Evolutionary conservation across 2,888 invertebrate species (phyloP).

Genomic region (Aphodius sticticus): DNA sequence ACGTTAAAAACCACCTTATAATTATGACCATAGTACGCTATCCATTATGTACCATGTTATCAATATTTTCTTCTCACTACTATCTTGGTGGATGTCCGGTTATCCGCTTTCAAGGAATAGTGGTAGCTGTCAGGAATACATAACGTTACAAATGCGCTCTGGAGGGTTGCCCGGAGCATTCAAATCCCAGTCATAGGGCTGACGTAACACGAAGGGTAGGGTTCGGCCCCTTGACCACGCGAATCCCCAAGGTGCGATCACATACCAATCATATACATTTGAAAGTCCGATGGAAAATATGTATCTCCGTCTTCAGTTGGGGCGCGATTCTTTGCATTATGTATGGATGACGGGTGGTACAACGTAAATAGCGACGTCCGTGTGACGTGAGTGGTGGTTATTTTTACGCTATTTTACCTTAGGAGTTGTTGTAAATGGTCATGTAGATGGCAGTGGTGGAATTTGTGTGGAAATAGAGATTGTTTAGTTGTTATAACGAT

Average conservation of each 20-base stretch:
- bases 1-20: not conserved
- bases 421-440: too few relatives aligned
- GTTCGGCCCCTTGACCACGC: constrained; percentile 41
- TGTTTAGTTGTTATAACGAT: too few relatives aligned
- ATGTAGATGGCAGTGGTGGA: too few relatives aligned
- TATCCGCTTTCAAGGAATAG: constrained; percentile 28
- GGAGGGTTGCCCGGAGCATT: constrained; percentile 36
- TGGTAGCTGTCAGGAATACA: constrained; percentile 45
- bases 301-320: constrained; percentile 28
- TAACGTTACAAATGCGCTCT: constrained; percentile 37
- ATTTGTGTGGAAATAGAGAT: too few relatives aligned
- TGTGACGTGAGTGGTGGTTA: not conserved
- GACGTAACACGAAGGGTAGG: constrained; percentile 41
- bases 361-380: not conserved
- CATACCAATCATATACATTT: constrained; percentile 52
- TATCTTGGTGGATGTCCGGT: not conserved
- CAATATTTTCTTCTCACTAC: not conserved
- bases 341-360: constrained; percentile 4
- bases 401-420: not conserved
- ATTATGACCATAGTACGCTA: not conserved
- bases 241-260: constrained; percentile 57
- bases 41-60: not conserved
- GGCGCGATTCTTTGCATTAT: constrained; percentile 19
- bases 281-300: constrained; percentile 37
- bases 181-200: constrained; percentile 35